Percentiles rank a stretch among this genome's conserved stretches.
phyloP scores from a whole-genome alignment of 2,797 vertebrate genomes.

The Furcifer pardalis region DNA sequence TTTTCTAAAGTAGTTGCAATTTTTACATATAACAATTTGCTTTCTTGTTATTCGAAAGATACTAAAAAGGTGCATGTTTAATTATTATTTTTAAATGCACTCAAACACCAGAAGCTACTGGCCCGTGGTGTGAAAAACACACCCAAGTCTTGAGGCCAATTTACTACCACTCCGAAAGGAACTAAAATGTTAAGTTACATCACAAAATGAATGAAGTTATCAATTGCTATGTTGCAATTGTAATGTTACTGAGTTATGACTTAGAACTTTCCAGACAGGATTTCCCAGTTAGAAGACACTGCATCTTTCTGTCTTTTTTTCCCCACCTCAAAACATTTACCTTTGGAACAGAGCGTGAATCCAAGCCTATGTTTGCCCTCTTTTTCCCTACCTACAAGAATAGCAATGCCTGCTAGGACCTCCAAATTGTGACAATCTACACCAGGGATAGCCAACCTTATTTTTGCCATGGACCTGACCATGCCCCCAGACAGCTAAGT shows the following conservation, averaged over 20 bases:
- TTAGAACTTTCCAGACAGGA: too few relatives aligned
- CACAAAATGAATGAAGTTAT: neutral
- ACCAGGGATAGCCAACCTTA: too few relatives aligned
- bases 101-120: too few relatives aligned
- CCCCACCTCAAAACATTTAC: too few relatives aligned
- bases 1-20: neutral
- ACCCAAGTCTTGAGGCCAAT: too few relatives aligned
- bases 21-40: neutral
- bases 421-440: neutral
- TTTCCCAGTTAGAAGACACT: neutral
- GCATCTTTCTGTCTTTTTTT: too few relatives aligned
- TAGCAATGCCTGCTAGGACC: neutral
- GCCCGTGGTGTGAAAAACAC: too few relatives aligned
- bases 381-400: neutral
- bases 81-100: too few relatives aligned
- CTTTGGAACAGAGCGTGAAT: neutral
- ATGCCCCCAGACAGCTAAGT: too few relatives aligned
- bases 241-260: neutral
- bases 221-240: neutral
- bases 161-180: too few relatives aligned
- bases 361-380: neutral
- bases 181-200: neutral
- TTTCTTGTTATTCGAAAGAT: neutral
- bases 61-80: neutral
- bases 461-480: too few relatives aligned